Evolutionary conservation across 2,113 vertebrate species (phyloP).

Genomic region (Prietella phreatophila): DNA sequence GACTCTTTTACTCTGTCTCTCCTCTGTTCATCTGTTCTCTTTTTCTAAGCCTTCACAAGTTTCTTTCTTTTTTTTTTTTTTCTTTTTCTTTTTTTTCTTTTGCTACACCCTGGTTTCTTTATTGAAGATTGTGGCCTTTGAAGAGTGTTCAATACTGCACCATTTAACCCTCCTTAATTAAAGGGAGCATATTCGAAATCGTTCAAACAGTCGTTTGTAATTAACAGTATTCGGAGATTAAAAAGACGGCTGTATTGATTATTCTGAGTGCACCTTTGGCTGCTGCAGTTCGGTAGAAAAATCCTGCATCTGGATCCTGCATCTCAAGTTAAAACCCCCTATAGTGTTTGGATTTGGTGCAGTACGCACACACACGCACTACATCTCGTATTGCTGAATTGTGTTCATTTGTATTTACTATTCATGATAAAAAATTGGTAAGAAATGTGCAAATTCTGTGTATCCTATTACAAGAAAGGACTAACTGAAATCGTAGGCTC

Average conservation of each 20-base stretch:
- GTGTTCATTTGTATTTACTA: background rate
- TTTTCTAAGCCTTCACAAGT: background rate
- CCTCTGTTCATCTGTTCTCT: background rate
- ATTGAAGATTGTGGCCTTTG: constrained; percentile 43
- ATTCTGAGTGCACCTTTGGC: constrained; percentile 43
- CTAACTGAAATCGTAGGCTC: background rate
- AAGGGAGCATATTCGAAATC: constrained; percentile 54
- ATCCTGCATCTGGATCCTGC: background rate
- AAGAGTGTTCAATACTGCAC: constrained; percentile 42
- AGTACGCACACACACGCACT: background rate
- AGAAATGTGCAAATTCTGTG: background rate
- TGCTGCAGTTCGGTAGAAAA: constrained; percentile 26
- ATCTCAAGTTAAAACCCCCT: constrained; percentile 8
- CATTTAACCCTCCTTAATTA: constrained; percentile 58
- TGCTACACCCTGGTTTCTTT: constrained; percentile 17
- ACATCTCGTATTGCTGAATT: background rate
- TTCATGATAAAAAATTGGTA: background rate
- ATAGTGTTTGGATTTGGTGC: background rate
- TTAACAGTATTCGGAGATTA: constrained; percentile 59
- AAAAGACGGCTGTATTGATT: constrained; percentile 55
- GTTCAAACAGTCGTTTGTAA: constrained; percentile 57
- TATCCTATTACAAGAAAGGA: background rate
- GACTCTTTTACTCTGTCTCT: background rate
- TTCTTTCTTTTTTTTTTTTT: background rate
- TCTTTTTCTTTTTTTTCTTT: background rate